phyloP scores from a whole-genome alignment of 1,140 invertebrate species.

The Euura lappo region DNA sequence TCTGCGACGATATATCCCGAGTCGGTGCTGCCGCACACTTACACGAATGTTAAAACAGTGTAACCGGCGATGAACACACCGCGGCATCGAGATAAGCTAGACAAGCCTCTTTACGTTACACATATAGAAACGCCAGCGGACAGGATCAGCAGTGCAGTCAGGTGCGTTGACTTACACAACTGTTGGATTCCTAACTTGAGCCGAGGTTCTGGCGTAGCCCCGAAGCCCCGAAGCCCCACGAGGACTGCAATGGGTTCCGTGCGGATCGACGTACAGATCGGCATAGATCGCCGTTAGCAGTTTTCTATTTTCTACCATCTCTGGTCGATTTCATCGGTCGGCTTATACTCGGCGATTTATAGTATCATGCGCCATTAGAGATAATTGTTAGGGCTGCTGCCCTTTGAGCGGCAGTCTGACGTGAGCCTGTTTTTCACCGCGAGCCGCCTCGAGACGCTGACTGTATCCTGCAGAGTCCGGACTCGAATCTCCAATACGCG shows the following conservation, averaged over 20 bases:
- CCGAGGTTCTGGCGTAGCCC: neutral
- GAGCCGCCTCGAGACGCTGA: constrained; percentile 11
- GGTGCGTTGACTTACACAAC: constrained; percentile 54
- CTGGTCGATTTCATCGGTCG: constrained; percentile 46
- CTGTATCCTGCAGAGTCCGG: constrained; percentile 18
- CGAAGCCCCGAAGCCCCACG: too few relatives aligned
- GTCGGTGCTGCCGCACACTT: neutral
- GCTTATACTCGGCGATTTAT: constrained; percentile 51
- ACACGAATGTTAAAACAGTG: too few relatives aligned
- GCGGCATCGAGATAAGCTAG: too few relatives aligned
- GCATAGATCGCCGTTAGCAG: constrained; percentile 25
- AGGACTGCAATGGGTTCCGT: constrained; percentile 16
- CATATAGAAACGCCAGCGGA: neutral
- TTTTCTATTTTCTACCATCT: constrained; percentile 47
- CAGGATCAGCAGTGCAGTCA: constrained; percentile 46
- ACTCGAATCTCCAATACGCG: constrained; percentile 6
- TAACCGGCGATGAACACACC: too few relatives aligned
- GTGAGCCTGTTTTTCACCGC: constrained; percentile 44
- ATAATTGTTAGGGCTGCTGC: constrained; percentile 50
- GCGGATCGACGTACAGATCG: constrained; percentile 8
- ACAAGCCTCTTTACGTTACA: too few relatives aligned
- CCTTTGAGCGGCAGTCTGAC: constrained; percentile 27
- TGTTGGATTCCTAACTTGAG: constrained; percentile 39
- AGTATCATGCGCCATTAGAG: constrained; percentile 56
- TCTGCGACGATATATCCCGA: constrained; percentile 17